These are phyloP conservation scores for Muscina levida DNA, from an alignment of 2,888 invertebrate species.

Conservation along the genomic window DNA sequence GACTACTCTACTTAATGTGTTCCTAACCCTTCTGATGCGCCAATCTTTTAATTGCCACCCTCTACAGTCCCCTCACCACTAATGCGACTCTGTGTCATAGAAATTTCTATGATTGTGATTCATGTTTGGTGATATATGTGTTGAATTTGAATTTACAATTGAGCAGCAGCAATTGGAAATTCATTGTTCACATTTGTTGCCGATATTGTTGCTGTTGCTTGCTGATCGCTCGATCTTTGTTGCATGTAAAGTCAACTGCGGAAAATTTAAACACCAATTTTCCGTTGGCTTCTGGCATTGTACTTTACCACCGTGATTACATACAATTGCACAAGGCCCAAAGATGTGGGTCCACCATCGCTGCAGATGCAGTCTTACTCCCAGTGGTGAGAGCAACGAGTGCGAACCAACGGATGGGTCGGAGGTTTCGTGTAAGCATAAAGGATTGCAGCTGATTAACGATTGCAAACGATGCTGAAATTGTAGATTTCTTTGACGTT, in stretches of 20 bases:
- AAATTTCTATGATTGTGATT: conserved; percentile 45
- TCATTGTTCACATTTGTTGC: conserved; percentile 60
- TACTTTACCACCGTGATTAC: conserved; percentile 51
- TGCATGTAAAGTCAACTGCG: conserved; percentile 55
- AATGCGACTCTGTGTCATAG: no score
- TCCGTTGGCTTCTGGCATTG: conserved; percentile 65
- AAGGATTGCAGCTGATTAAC: conserved; percentile 63
- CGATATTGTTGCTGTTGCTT: conserved; percentile 18
- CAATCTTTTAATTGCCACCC: no score
- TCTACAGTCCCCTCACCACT: no score
- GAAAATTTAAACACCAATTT: conserved; percentile 63
- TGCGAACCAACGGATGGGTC: conserved; percentile 60
- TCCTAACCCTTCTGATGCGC: no score
- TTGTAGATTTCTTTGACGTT: conserved; percentile 31
- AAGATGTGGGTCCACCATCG: not conserved
- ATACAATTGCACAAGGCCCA: conserved; percentile 2
- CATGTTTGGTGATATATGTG: conserved; percentile 59
- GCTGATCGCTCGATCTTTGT: conserved; percentile 47
- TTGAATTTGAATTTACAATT: conserved; percentile 64
- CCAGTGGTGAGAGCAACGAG: no score
- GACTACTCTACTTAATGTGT: no score
- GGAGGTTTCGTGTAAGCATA: conserved; percentile 52
- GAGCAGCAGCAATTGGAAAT: conserved; percentile 56
- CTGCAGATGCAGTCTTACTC: no score
- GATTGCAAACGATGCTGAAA: conserved; percentile 62